Percentiles rank a stretch among this genome's conserved stretches.
phyloP scores from a whole-genome alignment of 2,113 vertebrate species.

The Numenius arquata region DNA sequence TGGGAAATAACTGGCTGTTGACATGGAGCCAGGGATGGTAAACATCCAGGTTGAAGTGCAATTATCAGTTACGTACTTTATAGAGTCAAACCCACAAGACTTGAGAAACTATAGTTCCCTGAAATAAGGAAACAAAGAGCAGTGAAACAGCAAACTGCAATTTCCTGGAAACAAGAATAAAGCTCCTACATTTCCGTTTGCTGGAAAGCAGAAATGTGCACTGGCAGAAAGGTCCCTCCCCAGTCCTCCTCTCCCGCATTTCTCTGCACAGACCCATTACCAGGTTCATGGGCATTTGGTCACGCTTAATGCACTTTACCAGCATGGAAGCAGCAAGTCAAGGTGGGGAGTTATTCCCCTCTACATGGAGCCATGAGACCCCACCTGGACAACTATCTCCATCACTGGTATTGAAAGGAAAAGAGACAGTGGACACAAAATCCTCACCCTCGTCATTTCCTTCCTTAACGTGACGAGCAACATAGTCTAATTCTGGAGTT shows the following conservation, averaged over 20 bases:
- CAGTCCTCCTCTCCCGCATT: rapidly evolving
- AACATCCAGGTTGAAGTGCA: background rate
- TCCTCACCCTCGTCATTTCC: rapidly evolving
- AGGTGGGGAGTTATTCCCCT: background rate
- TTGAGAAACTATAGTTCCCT: background rate
- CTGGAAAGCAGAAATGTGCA: background rate
- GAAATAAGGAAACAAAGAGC: background rate
- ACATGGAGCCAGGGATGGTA: background rate
- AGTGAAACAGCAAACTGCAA: background rate
- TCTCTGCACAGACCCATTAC: background rate
- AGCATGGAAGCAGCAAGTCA: background rate
- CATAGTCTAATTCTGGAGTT: background rate
- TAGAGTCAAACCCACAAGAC: rapidly evolving
- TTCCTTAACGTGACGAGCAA: background rate
- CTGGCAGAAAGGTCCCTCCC: background rate
- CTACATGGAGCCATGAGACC: background rate
- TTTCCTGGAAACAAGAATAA: background rate
- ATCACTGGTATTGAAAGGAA: background rate
- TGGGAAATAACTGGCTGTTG: background rate
- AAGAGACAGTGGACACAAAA: background rate
- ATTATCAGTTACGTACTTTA: background rate
- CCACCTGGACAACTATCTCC: background rate
- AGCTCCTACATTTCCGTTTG: background rate
- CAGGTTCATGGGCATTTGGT: rapidly evolving
- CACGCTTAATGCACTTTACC: rapidly evolving